A percentile compares a stretch with the other conserved stretches of the same genome.
phyloP scores from a whole-genome alignment of 2,113 vertebrate species.

The Butorides virescens region DNA sequence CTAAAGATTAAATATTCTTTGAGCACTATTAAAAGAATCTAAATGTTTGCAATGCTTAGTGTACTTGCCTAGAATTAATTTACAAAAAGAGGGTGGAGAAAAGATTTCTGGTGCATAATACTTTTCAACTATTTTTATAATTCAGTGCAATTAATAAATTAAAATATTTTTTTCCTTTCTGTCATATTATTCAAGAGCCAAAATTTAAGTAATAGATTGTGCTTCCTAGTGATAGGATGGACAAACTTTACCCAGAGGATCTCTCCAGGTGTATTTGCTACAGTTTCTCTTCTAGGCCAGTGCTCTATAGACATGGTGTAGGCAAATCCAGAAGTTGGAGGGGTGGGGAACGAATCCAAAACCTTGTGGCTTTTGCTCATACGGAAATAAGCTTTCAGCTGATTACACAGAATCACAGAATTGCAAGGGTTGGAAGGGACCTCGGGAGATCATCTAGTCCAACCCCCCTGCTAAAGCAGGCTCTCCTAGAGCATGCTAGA shows the following conservation, averaged over 20 bases:
- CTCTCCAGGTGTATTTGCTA: neutral
- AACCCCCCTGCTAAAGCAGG: no score
- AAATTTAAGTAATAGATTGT: neutral
- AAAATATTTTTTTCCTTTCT: neutral
- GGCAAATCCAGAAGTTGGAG: neutral
- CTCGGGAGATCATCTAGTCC: no score
- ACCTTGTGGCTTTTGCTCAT: neutral
- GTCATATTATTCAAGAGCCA: neutral
- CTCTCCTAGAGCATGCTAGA: no score
- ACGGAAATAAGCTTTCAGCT: neutral
- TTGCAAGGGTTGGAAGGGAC: no score
- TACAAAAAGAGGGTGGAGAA: neutral
- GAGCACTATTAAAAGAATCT: neutral
- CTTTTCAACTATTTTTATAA: neutral
- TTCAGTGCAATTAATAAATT: neutral
- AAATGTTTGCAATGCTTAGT: neutral
- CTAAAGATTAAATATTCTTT: slow-evolving; percentile 1
- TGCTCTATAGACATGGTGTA: neutral
- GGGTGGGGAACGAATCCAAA: neutral
- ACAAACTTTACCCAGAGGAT: neutral
- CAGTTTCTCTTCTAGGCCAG: neutral
- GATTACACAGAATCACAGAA: no score
- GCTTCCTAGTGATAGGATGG: neutral
- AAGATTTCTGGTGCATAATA: neutral
- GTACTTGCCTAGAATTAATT: neutral